Evolutionary conservation across 2,888 invertebrate genomes (phyloP), one percentile per base, ranked within the genome.

Genomic region (Griposia aprilina): DNA sequence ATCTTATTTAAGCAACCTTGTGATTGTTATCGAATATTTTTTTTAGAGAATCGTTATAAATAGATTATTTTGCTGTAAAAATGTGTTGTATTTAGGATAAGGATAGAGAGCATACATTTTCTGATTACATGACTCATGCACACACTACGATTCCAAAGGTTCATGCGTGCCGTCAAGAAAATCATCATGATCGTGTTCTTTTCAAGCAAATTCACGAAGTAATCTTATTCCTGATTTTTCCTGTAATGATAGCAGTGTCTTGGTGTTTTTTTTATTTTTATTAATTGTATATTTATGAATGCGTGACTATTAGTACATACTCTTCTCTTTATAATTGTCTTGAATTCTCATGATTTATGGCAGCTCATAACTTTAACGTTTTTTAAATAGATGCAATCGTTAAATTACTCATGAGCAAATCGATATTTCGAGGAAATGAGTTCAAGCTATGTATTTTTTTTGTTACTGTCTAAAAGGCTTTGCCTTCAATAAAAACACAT

Each of bases 41-140:
- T 1, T 36, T 26, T 13, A 55, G 13, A 5, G 13, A 50, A n/a
- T 30, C 20, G 4, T 69, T 52, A 55, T 74, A 52, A 23, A 52
- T 45, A 81, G 17, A 71, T 70, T 60, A 76, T 52, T 77, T 62
- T 30, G 17, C 3, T n/a, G 30, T 74, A 30, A 57, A 15, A 23
- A n/a, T 26, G n/a, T 26, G 11, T 36, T 36, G 13, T 36, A 23
- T 45, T 80, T 80, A 79, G 1, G 20, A 45, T 52, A 23, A 0
- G 0, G 15, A 75, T 48, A 17, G 36, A 48, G 17, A 10, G 41
- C 13, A n/a, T 52, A 26, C 10, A n/a, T 20, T n/a, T 45, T 7
- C 17, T 23, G 26, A 13, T 52, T 17, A 45, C 7, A n/a, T 50
- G 7, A 41, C 23, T 17, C 8, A 20, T 52, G 6, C 2, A 17